A percentile compares a stretch with the other conserved stretches of the same genome.
phyloP scores from a whole-genome alignment of 2,797 vertebrate species.

The Pantherophis alleghaniensis region DNA sequence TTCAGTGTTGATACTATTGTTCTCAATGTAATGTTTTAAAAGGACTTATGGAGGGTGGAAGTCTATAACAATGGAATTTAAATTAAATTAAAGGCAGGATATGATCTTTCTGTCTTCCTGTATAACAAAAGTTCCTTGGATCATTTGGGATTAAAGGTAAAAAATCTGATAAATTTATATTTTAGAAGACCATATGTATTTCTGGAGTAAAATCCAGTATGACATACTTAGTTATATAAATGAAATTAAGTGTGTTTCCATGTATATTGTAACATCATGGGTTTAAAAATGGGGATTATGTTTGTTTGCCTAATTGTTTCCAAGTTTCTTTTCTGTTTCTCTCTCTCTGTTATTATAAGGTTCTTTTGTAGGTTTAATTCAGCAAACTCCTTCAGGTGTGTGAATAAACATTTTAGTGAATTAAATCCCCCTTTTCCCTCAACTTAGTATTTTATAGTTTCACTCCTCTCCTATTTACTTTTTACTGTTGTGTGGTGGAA shows the following conservation, averaged over 20 bases:
- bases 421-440: conserved; percentile 34
- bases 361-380: conserved; percentile 81
- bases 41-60: neutral
- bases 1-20: neutral
- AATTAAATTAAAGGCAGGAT: neutral
- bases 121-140: neutral
- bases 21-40: neutral
- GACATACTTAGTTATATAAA: neutral
- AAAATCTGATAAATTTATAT: neutral
- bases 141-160: neutral
- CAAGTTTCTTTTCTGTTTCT: conserved; percentile 44
- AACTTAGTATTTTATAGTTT: conserved; percentile 31
- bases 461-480: conserved; percentile 46
- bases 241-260: accelerated
- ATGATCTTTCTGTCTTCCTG: neutral
- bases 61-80: neutral
- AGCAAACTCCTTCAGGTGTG: conserved; percentile 87
- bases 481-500: conserved; percentile 58
- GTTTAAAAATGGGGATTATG: neutral
- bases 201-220: neutral
- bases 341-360: conserved; percentile 74
- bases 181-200: neutral
- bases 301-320: conserved; percentile 41
- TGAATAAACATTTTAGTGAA: conserved; percentile 90
- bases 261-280: neutral